Conservation (phyloP, 2,797 vertebrate species). For the Syngnathus acus region DNA sequence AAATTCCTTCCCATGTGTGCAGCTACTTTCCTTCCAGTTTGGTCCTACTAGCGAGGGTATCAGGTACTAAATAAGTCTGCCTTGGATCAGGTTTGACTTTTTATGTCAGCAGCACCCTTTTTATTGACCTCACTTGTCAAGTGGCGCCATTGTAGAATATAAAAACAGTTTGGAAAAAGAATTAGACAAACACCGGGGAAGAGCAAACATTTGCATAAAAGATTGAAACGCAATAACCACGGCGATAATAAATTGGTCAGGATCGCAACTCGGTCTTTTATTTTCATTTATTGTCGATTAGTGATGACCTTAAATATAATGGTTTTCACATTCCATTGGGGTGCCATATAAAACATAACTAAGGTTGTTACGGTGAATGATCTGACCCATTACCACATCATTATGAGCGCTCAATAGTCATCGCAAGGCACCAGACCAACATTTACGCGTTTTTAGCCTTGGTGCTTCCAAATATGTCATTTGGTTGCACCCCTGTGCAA, state of each 20-base stretch:
- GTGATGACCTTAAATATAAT: not conserved
- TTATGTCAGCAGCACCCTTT: conserved; percentile 53
- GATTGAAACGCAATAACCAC: conserved; percentile 19
- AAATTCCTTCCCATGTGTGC: conserved; percentile 24
- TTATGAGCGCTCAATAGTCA: not conserved
- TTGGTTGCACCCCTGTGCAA: not conserved
- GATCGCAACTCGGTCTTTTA: not conserved
- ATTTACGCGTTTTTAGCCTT: not conserved
- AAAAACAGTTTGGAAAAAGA: conserved; percentile 31
- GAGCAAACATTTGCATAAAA: conserved; percentile 28
- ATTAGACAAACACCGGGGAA: conserved; percentile 23
- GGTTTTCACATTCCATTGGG: not conserved
- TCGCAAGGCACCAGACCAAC: not conserved
- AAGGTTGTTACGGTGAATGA: not conserved
- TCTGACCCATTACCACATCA: not conserved
- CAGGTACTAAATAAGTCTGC: conserved; percentile 50
- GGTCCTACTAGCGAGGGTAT: conserved; percentile 40
- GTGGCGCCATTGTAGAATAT: conserved; percentile 39
- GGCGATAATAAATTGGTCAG: conserved; percentile 16
- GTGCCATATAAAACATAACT: not conserved
- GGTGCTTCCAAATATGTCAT: not conserved
- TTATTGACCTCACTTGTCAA: conserved; percentile 48
- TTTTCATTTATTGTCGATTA: not conserved
- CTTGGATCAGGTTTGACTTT: conserved; percentile 41
- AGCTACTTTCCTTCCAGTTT: conserved; percentile 30